These are phyloP conservation scores for Mus pahari DNA, from an alignment of 2,113 vertebrate species.

Conservation along the genomic window DNA sequence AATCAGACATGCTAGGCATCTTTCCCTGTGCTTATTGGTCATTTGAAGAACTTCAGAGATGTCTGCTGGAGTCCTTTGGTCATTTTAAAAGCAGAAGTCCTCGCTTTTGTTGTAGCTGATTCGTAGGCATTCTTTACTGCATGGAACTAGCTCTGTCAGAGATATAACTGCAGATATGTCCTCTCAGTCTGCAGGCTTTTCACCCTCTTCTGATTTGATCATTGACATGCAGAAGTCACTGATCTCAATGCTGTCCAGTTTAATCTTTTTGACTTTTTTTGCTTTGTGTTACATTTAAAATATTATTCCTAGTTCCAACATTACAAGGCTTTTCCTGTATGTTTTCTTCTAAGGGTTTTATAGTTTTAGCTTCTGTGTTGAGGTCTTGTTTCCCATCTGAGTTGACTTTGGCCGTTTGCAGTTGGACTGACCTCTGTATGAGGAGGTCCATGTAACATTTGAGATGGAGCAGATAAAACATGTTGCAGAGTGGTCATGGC, in stretches of 20 bases:
- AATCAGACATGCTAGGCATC: not conserved
- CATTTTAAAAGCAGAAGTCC: not conserved
- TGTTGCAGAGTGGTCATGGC: not conserved
- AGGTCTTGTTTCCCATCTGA: conserved; percentile 19
- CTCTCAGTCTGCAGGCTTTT: not conserved
- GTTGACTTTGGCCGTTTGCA: conserved; percentile 32
- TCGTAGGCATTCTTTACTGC: conserved; percentile 14
- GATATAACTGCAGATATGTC: not conserved
- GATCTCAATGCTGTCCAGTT: not conserved
- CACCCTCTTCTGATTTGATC: not conserved
- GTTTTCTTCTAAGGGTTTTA: conserved; percentile 46
- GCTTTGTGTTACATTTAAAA: not conserved
- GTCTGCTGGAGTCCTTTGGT: not conserved
- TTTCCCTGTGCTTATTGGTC: not conserved
- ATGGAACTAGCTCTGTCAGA: not conserved
- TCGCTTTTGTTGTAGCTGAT: conserved; percentile 7
- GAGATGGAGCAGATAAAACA: not conserved
- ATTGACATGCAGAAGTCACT: not conserved
- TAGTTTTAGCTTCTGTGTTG: not conserved
- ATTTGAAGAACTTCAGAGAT: conserved; percentile 1
- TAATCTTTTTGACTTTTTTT: not conserved
- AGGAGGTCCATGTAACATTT: not conserved
- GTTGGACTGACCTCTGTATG: not conserved
- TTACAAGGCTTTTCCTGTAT: not conserved
- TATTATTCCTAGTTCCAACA: not conserved